phyloP scores from a whole-genome alignment of 2,797 vertebrate species.

The Balearica regulorum region DNA sequence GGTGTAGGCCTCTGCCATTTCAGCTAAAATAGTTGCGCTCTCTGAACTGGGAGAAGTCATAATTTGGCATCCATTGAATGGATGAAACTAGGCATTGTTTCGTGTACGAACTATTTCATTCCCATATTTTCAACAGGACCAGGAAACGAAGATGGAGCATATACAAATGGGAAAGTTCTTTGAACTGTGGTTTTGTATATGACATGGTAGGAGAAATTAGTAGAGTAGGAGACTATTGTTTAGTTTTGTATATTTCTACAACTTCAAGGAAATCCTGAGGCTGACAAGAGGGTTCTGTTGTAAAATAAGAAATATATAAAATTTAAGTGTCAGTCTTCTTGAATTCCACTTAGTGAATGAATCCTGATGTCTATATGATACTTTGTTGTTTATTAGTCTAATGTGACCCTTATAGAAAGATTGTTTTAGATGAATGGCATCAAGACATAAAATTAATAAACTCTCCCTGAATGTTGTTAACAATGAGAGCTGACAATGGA shows the following conservation, averaged over 20 bases:
- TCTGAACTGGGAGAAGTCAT: neutral
- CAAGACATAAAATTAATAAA: constrained; percentile 10
- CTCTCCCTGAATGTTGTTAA: constrained; percentile 3
- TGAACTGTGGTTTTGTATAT: neutral
- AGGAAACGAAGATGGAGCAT: neutral
- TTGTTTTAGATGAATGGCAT: neutral
- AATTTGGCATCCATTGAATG: neutral
- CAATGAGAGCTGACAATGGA: constrained; percentile 1
- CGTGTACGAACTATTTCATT: neutral
- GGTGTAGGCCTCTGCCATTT: neutral
- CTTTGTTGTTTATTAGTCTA: neutral
- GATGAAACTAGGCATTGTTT: neutral
- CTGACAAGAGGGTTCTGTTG: neutral
- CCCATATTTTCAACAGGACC: neutral
- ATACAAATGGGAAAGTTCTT: neutral
- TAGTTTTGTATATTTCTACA: neutral
- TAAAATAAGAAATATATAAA: neutral
- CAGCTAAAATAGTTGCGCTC: neutral
- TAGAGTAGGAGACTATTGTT: neutral
- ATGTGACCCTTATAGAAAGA: neutral
- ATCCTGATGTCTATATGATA: neutral
- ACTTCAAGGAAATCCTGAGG: neutral
- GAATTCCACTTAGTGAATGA: neutral
- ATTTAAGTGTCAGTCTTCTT: neutral
- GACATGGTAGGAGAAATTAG: neutral